Percentiles rank a stretch among this genome's conserved stretches.
These are phyloP conservation scores for Pterophyllum scalare DNA, from an alignment of 2,113 vertebrate genomes.

Conservation along the genomic window DNA sequence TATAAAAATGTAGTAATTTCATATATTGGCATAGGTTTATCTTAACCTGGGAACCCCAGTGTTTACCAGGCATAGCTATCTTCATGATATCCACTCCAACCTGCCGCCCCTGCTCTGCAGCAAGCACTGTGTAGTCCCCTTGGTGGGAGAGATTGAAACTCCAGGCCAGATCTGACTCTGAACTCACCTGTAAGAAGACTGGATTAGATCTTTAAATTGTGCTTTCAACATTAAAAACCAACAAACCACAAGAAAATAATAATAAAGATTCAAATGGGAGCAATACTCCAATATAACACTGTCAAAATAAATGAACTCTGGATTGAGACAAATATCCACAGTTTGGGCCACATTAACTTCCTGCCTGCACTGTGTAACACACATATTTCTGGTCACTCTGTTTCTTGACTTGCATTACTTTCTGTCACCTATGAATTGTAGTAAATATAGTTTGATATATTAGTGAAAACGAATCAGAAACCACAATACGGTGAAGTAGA, in stretches of 20 bases:
- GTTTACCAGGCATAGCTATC: constrained; percentile 89
- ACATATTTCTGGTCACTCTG: neutral
- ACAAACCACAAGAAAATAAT: too few relatives aligned
- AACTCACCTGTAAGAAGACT: constrained; percentile 29
- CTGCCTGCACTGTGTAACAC: neutral
- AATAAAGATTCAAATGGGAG: too few relatives aligned
- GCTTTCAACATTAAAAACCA: too few relatives aligned
- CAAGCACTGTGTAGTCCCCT: constrained; percentile 93
- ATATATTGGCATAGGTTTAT: neutral
- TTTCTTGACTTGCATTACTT: too few relatives aligned
- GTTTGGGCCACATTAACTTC: neutral
- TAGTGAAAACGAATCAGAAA: too few relatives aligned
- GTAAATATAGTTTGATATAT: too few relatives aligned
- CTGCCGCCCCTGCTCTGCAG: constrained; percentile 87
- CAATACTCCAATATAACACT: too few relatives aligned
- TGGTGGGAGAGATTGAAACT: constrained; percentile 97
- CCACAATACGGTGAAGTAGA: neutral
- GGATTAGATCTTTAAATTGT: neutral
- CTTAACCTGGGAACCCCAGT: neutral
- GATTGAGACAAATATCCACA: neutral
- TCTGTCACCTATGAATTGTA: too few relatives aligned
- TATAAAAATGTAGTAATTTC: neutral
- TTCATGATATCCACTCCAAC: constrained; percentile 97
- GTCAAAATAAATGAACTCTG: neutral
- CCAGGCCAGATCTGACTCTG: constrained; percentile 71